phyloP scores from a whole-genome alignment of 2,797 vertebrate species.

The Periophthalmus magnuspinnatus region DNA sequence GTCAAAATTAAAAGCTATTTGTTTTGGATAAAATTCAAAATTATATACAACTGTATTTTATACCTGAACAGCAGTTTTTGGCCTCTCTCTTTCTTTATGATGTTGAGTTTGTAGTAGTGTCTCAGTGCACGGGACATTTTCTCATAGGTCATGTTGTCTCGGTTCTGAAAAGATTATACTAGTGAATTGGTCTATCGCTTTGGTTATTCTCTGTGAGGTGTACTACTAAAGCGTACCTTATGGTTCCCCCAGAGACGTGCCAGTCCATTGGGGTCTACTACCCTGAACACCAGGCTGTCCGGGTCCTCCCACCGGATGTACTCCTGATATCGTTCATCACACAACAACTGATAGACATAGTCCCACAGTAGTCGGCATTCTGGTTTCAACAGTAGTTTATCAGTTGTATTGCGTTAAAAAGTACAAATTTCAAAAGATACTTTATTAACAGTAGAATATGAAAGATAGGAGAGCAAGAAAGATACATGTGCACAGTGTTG shows the following conservation, averaged over 20 bases:
- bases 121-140: conserved; percentile 92
- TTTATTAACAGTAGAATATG: too few relatives aligned
- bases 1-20: conserved; percentile 1
- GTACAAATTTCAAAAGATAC: too few relatives aligned
- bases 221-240: conserved; percentile 76
- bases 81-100: conserved; percentile 90
- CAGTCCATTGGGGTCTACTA: conserved; percentile 87
- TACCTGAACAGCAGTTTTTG: conserved; percentile 92
- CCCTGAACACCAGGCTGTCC: conserved; percentile 81
- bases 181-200: background rate
- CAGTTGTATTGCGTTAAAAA: background rate
- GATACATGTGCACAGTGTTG: too few relatives aligned
- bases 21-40: background rate
- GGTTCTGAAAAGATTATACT: conserved; percentile 75
- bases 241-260: conserved; percentile 93
- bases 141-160: conserved; percentile 92
- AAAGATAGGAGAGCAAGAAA: background rate
- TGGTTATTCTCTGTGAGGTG: conserved; percentile 14
- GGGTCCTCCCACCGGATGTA: conserved; percentile 89
- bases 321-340: conserved; percentile 82
- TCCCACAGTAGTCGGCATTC: conserved; percentile 91
- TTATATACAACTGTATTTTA: background rate
- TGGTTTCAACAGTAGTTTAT: conserved; percentile 45
- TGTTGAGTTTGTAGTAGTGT: conserved; percentile 95
- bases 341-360: conserved; percentile 88